These are phyloP conservation scores for Embidobia sp. DNA, from an alignment of 2,888 invertebrate genomes.

Conservation along the genomic window DNA sequence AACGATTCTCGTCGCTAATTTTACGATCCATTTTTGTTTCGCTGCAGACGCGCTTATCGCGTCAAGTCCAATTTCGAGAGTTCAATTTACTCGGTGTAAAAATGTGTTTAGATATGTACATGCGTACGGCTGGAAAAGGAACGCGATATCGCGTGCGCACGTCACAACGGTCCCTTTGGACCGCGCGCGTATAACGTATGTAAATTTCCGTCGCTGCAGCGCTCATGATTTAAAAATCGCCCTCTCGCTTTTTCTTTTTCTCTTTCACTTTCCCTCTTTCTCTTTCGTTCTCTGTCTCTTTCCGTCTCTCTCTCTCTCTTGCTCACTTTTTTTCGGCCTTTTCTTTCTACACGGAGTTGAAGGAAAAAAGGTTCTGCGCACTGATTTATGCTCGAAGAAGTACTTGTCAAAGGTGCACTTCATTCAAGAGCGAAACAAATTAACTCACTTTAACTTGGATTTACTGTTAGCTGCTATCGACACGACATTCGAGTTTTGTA, in stretches of 20 bases:
- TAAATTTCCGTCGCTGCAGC: slow-evolving; percentile 56
- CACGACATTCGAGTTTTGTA: slow-evolving; percentile 33
- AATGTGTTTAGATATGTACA: slow-evolving; percentile 18
- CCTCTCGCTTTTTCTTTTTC: not conserved
- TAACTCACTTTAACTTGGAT: slow-evolving; percentile 42
- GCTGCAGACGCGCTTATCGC: no score
- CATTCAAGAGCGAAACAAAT: slow-evolving; percentile 54
- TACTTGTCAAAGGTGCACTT: slow-evolving; percentile 51
- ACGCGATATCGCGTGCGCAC: slow-evolving; percentile 56
- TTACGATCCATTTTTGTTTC: no score
- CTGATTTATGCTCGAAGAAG: slow-evolving; percentile 30
- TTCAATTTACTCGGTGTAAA: slow-evolving; percentile 31
- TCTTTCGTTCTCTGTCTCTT: not conserved
- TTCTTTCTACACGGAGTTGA: not conserved
- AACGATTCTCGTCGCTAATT: no score
- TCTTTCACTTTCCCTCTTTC: no score
- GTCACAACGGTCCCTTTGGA: slow-evolving; percentile 54
- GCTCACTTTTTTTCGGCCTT: not conserved
- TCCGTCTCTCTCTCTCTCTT: not conserved
- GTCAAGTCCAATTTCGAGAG: slow-evolving; percentile 42
- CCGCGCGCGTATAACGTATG: slow-evolving; percentile 47
- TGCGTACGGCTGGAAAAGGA: slow-evolving; percentile 7
- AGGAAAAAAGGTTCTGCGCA: slow-evolving; percentile 29
- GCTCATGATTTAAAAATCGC: slow-evolving; percentile 31
- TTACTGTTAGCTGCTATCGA: slow-evolving; percentile 41